Percentiles rank a stretch among this genome's conserved stretches.
phyloP scores from a whole-genome alignment of 2,113 vertebrate genomes.

The Tyto alba region DNA sequence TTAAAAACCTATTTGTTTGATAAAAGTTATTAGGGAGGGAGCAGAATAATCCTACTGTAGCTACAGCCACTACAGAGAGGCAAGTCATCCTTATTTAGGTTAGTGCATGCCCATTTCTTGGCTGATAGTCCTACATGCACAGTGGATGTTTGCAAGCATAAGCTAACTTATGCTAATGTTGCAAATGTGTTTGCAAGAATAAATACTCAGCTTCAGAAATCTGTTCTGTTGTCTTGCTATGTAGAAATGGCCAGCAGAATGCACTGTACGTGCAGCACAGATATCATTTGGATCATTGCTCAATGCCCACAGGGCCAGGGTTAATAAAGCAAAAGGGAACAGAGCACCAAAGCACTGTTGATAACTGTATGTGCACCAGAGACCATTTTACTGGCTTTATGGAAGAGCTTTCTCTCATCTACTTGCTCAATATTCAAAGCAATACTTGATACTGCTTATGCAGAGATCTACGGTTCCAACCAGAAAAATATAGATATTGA shows the following conservation, averaged over 20 bases:
- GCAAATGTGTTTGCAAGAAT: background rate
- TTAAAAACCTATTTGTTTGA: background rate
- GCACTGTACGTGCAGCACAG: conserved; percentile 10
- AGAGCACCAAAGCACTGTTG: conserved; percentile 9
- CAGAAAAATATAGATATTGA: conserved; percentile 1
- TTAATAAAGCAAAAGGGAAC: conserved; percentile 52
- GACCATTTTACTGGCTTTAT: background rate
- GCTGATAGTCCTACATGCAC: background rate
- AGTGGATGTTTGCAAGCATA: background rate
- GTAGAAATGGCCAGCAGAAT: conserved; percentile 3
- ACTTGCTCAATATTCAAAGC: conserved; percentile 47
- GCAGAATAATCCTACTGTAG: background rate
- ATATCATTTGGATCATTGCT: conserved; percentile 5
- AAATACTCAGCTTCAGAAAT: background rate
- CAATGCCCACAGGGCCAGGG: conserved; percentile 13
- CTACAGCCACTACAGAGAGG: background rate
- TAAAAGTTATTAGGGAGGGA: background rate
- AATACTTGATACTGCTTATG: background rate
- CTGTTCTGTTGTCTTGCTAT: background rate
- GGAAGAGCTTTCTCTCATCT: background rate
- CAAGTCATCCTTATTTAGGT: background rate
- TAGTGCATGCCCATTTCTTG: background rate
- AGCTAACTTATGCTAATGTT: background rate
- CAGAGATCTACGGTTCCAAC: background rate
- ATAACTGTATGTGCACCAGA: conserved; percentile 6